Conservation (phyloP, 2,797 vertebrate genomes). For the Iguana delicatissima region DNA sequence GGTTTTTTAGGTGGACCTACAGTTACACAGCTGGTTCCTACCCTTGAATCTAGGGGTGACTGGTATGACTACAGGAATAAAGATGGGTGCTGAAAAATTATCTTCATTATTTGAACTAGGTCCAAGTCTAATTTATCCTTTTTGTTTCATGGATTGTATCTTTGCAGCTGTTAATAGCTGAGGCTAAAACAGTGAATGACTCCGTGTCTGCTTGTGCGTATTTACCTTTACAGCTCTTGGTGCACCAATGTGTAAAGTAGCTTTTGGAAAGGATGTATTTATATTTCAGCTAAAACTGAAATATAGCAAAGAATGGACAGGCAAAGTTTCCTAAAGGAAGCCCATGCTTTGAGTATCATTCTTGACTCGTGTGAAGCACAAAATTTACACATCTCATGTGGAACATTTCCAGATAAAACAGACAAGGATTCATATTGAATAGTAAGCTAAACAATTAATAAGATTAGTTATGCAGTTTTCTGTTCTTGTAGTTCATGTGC, state of each 20-base stretch:
- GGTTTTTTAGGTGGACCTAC: not conserved
- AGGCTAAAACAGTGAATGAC: not conserved
- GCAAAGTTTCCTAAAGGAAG: not conserved
- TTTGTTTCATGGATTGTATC: not conserved
- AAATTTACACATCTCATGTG: not conserved
- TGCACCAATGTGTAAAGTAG: not conserved
- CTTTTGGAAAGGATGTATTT: not conserved
- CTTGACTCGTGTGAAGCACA: not conserved
- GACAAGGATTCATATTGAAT: not conserved
- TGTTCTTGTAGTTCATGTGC: slow-evolving; percentile 84
- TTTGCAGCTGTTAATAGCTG: not conserved
- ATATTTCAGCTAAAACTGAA: not conserved
- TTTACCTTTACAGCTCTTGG: not conserved
- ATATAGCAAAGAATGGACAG: not conserved
- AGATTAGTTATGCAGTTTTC: not conserved
- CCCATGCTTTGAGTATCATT: not conserved
- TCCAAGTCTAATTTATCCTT: too few relatives aligned
- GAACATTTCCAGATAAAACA: not conserved
- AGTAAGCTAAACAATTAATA: not conserved
- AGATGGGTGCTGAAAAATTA: not conserved
- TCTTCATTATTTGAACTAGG: not conserved
- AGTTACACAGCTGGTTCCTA: not conserved
- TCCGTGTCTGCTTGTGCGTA: not conserved
- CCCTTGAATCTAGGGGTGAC: not conserved
- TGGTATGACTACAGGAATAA: not conserved